A percentile compares a stretch with the other conserved stretches of the same genome.
phyloP scores from a whole-genome alignment of 2,888 invertebrate species.

The Orthosia gracilis region DNA sequence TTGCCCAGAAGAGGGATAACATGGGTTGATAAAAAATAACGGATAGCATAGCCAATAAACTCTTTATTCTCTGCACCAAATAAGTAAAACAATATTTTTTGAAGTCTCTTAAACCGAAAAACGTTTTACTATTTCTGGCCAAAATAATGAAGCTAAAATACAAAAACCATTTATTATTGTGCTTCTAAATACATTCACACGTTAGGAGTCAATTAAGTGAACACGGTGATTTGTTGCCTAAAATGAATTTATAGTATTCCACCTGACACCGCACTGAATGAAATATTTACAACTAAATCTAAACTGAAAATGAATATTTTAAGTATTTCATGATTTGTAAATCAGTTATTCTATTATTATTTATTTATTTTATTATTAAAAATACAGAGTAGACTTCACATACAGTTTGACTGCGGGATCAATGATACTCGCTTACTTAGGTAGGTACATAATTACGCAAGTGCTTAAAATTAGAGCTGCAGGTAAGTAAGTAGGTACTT shows the following conservation, averaged over 20 bases:
- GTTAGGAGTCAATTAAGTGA: conserved; percentile 74
- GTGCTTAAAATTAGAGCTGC: no score
- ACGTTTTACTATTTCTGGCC: not conserved
- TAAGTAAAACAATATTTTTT: not conserved
- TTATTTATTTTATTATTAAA: no score
- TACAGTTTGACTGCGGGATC: no score
- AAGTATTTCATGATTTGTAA: not conserved
- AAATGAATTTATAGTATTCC: conserved; percentile 70
- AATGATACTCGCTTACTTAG: no score
- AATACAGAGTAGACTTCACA: no score
- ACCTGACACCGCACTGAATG: conserved; percentile 66
- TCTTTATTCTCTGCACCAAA: not conserved
- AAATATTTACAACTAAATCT: conserved; percentile 12
- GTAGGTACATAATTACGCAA: no score
- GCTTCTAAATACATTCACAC: conserved; percentile 70
- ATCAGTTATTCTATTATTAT: no score
- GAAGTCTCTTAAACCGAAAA: no score
- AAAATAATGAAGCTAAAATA: conserved; percentile 11
- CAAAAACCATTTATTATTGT: conserved; percentile 58
- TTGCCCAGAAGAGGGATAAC: no score
- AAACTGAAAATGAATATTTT: not conserved
- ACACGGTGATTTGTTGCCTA: conserved; percentile 73
- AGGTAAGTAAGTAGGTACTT: no score
- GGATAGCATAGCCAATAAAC: not conserved
- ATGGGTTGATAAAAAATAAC: no score